Evolutionary conservation across 2,113 vertebrate genomes (phyloP), one percentile per base, ranked within the genome.

Genomic region (Embiotoca jacksoni): DNA sequence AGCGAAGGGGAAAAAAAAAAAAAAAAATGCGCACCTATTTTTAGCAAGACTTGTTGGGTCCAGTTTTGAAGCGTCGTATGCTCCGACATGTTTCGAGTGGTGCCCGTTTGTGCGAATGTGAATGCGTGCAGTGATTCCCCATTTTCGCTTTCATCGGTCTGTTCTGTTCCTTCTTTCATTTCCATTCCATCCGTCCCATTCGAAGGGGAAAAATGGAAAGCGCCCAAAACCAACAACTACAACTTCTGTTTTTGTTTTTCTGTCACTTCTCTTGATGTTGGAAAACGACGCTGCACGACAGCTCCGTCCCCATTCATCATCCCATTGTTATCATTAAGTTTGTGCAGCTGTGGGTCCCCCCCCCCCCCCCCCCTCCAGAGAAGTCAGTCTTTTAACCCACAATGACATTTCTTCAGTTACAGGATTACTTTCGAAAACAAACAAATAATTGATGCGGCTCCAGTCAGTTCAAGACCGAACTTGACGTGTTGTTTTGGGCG

Each of bases 11-110:
- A 41, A 50, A 10, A 37, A 65, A 69, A 44, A 70, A 70, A 46
- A 11, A 39, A 66, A 67, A 46, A 72, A 54, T 7, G 16, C 9
- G 33, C 44, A 30, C 75, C 92, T 93, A 94, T 93, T 93, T 91
- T 78, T 90, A 92, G 83, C 3, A 0, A 3, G 75, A 47, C 94
- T 72, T 91, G 93, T 91, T 72, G 10, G 5, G 80, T 90, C 92
- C 23, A 8, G 90, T 92, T 78, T 53, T 11, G n/a, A 7, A 55
- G 57, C 55, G 67, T 60, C 72, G 52, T 86, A 14, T 82, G 84
- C 70, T 73, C 72, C 36, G 6, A 90, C 88, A 84, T 76, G 89
- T 88, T 84, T 46, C 23, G 47, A 83, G 63, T 72, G 11, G 55
- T 2, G 47, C 74, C 41, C 86, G 64, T 78, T 84, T 75, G 78